These are phyloP conservation scores for Eonycteris spelaea DNA, from an alignment of 2,113 vertebrate genomes.

Conservation along the genomic window DNA sequence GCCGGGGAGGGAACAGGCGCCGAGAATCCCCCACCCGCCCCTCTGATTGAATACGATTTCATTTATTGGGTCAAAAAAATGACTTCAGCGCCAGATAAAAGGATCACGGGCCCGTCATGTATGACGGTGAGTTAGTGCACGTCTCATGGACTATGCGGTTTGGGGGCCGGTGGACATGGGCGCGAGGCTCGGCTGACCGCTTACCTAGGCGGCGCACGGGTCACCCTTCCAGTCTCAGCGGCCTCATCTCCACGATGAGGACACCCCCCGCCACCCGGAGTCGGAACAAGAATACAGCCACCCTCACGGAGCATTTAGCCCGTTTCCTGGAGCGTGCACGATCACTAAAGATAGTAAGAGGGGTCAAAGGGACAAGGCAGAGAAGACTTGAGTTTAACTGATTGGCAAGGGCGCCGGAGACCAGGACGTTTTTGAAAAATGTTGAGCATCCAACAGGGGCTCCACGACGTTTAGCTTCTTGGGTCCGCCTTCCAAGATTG, in stretches of 20 bases:
- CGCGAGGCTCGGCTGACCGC: neutral
- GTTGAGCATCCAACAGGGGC: neutral
- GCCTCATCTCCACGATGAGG: neutral
- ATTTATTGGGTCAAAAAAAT: neutral
- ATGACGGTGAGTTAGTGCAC: neutral
- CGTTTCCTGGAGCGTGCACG: neutral
- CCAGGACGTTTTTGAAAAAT: neutral
- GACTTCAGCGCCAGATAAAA: neutral
- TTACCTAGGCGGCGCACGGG: neutral
- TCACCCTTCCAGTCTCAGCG: neutral
- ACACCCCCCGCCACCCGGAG: neutral
- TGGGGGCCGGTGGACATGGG: neutral
- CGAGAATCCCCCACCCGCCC: neutral
- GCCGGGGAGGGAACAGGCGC: neutral
- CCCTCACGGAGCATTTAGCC: neutral
- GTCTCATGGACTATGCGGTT: neutral
- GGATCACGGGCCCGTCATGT: neutral
- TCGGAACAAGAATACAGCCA: neutral
- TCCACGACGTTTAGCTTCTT: neutral
- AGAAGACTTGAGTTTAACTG: neutral
- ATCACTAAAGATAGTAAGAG: neutral
- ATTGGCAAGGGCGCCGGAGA: accelerated
- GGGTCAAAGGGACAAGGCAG: neutral
- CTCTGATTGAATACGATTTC: neutral
- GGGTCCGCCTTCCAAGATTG: neutral